Base-by-base conservation (phyloP, 2,797 vertebrate species). In the Crax fasciolata region DNA sequence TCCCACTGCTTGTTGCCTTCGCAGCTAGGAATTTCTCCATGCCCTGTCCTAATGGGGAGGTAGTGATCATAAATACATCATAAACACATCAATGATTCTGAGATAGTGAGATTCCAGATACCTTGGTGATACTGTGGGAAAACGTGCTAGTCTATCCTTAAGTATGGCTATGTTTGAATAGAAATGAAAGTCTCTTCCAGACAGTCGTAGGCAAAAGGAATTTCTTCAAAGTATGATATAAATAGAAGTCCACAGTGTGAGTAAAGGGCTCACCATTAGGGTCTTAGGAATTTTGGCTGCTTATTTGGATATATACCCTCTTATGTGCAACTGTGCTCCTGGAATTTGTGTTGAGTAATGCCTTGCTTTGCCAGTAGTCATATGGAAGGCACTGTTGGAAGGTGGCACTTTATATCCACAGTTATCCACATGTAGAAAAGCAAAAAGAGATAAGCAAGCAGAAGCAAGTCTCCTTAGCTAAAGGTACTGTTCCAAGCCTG, bases 401-500 rank as follows among this genome's bases (percentile, higher is more conserved):
- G 15, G 5, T 19, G 14, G 23, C 2, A 14, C 15, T 63, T 76
- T 71, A 10, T 18, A 38, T 43, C 12, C 25, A 46, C 82, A 84
- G 59, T 49, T 35, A 35, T 90, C 43, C 73, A 95, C 92, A 84
- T 0, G 0, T 1, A 68, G 52, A 82, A 87, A 67, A 46, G 10
- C 6, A 79, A 55, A 87, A 84, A 63, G 39, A 91, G 15, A 51
- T 13, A 59, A 91, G 24, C 2, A 75, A 89, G 43, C 25, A 85
- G 48, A 70, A 86, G 38, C 17, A 72, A 89, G 30, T 76, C 66
- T 87, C 73, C 82, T 90, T 43, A 86, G 48, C 70, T 90, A 86
- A 94, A 93, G 91, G 91, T 96, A 93, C 46, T 76, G 59, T 95
- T 96, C 57, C 49, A 74, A 84, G 88, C 59, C 71, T 87, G 85